phyloP scores from a whole-genome alignment of 2,888 invertebrate species.

The Thera obeliscata region DNA sequence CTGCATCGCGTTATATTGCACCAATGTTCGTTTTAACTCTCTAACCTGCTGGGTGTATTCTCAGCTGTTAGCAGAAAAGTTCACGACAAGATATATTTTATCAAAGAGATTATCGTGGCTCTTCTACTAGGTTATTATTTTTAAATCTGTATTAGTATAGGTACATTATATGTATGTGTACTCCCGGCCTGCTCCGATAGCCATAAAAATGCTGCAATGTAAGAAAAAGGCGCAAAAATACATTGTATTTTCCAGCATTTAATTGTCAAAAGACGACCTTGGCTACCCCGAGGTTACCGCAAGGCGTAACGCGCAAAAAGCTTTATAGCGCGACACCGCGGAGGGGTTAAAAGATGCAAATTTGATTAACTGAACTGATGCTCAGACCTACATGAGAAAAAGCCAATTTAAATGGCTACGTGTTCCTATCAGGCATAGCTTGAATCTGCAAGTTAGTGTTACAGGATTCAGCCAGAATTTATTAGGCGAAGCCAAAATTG shows the following conservation, averaged over 20 bases:
- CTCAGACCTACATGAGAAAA: constrained; percentile 30
- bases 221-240: neutral
- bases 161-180: neutral
- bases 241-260: constrained; percentile 8
- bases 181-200: neutral
- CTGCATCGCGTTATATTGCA: constrained; percentile 25
- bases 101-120: too few relatives aligned
- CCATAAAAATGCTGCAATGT: neutral
- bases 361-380: constrained; percentile 31
- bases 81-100: neutral
- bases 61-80: neutral
- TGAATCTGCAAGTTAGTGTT: neutral
- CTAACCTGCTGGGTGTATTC: neutral
- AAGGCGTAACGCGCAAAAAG: constrained; percentile 10
- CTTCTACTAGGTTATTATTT: too few relatives aligned
- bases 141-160: too few relatives aligned
- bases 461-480: neutral
- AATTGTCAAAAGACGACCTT: constrained; percentile 7
- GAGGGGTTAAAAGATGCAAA: constrained; percentile 18
- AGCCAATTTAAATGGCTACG: constrained; percentile 16
- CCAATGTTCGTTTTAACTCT: neutral
- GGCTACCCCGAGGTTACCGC: constrained; percentile 12
- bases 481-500: neutral
- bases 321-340: constrained; percentile 11
- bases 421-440: neutral